Percentiles rank a stretch among this genome's conserved stretches.
phyloP scores from a whole-genome alignment of 53 echinoderm and acorn worm species.

The Holothuria leucospilota region DNA sequence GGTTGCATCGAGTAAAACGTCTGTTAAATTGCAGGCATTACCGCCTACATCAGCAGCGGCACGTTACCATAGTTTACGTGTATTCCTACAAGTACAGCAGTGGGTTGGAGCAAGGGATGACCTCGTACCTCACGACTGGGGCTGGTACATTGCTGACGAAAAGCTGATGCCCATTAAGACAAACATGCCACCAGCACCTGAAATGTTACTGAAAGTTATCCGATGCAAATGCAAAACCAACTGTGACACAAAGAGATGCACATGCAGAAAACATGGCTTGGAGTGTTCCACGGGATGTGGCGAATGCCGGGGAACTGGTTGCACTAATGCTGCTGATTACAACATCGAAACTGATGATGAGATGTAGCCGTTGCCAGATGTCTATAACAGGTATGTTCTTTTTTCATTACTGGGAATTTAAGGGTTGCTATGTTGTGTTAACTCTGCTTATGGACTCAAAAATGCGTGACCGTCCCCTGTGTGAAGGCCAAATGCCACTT shows the following conservation, averaged over 20 bases:
- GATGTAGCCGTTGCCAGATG: neutral
- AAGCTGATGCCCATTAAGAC: conserved; percentile 10
- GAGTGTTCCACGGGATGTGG: conserved; percentile 30
- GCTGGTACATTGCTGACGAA: conserved; percentile 7
- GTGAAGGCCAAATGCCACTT: neutral
- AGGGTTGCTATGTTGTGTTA: conserved; percentile 15
- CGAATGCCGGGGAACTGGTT: conserved; percentile 12
- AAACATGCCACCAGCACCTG: conserved; percentile 28
- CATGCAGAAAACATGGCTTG: conserved; percentile 38
- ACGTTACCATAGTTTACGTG: conserved; percentile 41
- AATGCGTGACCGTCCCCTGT: neutral
- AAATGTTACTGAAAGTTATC: conserved; percentile 23
- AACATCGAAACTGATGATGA: conserved; percentile 4
- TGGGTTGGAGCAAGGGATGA: conserved; percentile 13
- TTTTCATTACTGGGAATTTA: conserved; percentile 11
- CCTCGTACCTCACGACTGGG: conserved; percentile 1
- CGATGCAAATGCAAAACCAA: conserved; percentile 31
- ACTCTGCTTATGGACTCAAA: neutral
- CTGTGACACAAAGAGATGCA: conserved; percentile 41
- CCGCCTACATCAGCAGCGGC: conserved; percentile 50
- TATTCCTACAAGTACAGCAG: conserved; percentile 45
- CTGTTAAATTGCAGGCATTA: conserved; percentile 34
- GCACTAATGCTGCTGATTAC: neutral
- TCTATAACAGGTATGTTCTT: conserved; percentile 4
- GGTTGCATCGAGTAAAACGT: conserved; percentile 41